Evolutionary conservation across 2,113 vertebrate genomes (phyloP), one percentile per base, ranked within the genome.

Genomic region (Nothocercus julius): DNA sequence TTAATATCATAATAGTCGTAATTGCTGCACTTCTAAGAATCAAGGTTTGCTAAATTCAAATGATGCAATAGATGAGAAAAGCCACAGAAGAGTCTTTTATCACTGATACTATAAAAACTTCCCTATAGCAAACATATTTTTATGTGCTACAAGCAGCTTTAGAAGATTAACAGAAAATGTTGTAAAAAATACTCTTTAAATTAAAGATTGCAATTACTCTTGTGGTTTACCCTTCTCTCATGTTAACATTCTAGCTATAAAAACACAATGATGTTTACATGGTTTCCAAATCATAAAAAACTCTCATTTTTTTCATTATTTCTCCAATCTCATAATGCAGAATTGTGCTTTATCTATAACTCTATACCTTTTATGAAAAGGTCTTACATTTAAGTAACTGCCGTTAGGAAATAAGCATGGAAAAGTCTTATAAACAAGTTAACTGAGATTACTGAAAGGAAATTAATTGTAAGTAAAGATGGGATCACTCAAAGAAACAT

Each of bases 171-270:
- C 76, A 80, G 89, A 75, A 87, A 88, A 77, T 3, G 19, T 61
- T 69, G 64, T 95, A 86, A 95, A 96, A 96, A 95, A 80, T 27
- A 5, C 51, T 74, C 76, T 73, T 93, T 67, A 92, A 96, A 90
- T 91, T 85, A 93, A 95, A 91, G 51, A 73, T 58, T 49, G 62
- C 73, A 18, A 63, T 19, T 86, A 27, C 61, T 89, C 25, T 28
- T 49, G 45, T n/a, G 11, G 20, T 27, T 86, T 72, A 11, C 47
- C 54, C 90, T 67, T 27, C 56, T 58, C 54, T 40, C 72, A 38
- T 2, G 5, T n/a, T 15, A 8, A n/a, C 68, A n/a, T 51, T 17
- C 74, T 49, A 58, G 27, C 59, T 63, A 53, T 69, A 94, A 95
- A 92, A 25, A 2, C n/a, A 36, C 5, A 1, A 24, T 14, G 74